Percentiles rank a stretch among this genome's conserved stretches.
Evolutionary conservation across 30 jellyfish, hydroid and myxozoan species (phyloP).

Genomic region (Chrysaora quinquecirrha): DNA sequence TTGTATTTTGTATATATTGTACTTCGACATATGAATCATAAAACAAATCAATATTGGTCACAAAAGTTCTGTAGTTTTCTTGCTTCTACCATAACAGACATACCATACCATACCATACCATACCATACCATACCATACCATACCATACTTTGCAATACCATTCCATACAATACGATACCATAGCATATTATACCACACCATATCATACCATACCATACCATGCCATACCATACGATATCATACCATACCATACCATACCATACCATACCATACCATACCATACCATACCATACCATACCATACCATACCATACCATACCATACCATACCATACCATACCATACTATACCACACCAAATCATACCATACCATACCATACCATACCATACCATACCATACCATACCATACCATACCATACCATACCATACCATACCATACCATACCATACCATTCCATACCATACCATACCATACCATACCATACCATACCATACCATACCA

Average conservation of each 20-base stretch:
- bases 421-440: constrained; percentile 35
- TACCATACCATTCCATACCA: constrained; percentile 16
- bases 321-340: constrained; percentile 25
- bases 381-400: constrained; percentile 23
- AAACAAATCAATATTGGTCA: too few relatives aligned
- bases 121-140: constrained; percentile 23
- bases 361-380: background rate
- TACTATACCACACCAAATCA: constrained; percentile 5
- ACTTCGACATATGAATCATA: too few relatives aligned
- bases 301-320: constrained; percentile 23
- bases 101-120: constrained; percentile 27
- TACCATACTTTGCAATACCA: constrained; percentile 17
- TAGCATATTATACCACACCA: constrained; percentile 5
- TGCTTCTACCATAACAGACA: too few relatives aligned
- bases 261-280: constrained; percentile 20
- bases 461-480: constrained; percentile 19
- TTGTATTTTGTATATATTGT: too few relatives aligned
- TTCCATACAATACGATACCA: too few relatives aligned
- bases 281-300: constrained; percentile 24
- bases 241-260: constrained; percentile 27
- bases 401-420: constrained; percentile 19
- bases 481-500: constrained; percentile 17
- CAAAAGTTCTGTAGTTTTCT: too few relatives aligned
- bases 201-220: constrained; percentile 9
- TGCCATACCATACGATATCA: constrained; percentile 13